Evolutionary conservation across 2,797 vertebrate genomes (phyloP), one percentile per base, ranked within the genome.

Genomic region (Sebastes melanostomus): DNA sequence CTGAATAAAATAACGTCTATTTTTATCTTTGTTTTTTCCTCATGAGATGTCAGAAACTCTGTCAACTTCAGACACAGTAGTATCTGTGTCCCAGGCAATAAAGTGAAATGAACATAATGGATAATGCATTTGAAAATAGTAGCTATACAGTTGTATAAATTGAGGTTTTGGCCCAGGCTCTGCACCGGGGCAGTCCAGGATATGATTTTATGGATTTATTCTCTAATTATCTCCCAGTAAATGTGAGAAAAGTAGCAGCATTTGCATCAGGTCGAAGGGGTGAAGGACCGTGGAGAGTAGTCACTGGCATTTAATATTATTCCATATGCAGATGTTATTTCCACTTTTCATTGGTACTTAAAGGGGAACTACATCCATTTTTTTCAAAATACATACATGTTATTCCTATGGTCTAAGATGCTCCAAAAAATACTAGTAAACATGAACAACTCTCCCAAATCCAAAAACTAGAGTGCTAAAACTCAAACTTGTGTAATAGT

Each of bases 181-280:
- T 50, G 2, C 4, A 12, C 3, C 13, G 52, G 18, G 59, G 3
- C 30, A 27, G 36, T 8, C 2, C 20, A 36, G 68, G n/a, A 52
- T 58, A 8, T 66, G 27, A 61, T 66, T 61, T 67, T 58, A 72
- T 72, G 42, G 32, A 63, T 81, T 66, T 71, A 59, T 72, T 79
- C 58, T 84, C 46, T 62, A 62, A 81, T 84, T 72, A 70, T 58
- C 52, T 75, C 25, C 18, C 29, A 29, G 56, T 67, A 30, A 69
- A 84, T 62, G 60, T 24, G 46, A 38, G 32, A 65, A 66, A 46
- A 29, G 66, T n/a, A 80, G 20, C 34, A 16, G 34, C 46, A 66
- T 84, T 62, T 66, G 59, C 63, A 62, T 76, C 13, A 42, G 29
- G 58, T 72, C 22, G 4, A 56, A 78, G 18, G 42, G 32, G 8